Evolutionary conservation across 2,113 vertebrate genomes (phyloP).

Genomic region (Puntigrus tetrazona): DNA sequence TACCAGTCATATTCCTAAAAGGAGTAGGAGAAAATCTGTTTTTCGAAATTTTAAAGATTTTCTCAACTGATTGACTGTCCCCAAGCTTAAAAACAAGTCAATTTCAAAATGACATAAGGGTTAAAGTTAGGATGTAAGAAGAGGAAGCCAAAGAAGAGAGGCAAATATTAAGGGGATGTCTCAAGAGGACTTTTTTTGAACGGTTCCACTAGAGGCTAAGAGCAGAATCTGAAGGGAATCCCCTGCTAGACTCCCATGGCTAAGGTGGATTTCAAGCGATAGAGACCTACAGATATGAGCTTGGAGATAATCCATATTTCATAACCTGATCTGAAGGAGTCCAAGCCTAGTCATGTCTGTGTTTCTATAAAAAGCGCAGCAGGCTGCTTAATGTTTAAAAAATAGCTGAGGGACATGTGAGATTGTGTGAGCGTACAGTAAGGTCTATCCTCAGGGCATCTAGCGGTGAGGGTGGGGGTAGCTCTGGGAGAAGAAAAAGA

Average conservation of each 20-base stretch:
- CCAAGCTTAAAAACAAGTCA: not conserved
- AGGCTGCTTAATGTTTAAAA: constrained; percentile 50
- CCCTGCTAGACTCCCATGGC: constrained; percentile 5
- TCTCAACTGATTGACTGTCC: not conserved
- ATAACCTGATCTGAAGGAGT: constrained; percentile 34
- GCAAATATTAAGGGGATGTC: not conserved
- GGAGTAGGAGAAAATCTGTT: too few species aligned
- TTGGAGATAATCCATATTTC: constrained; percentile 46
- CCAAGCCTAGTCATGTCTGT: constrained; percentile 37
- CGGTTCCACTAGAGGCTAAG: not conserved
- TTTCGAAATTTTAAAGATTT: not conserved
- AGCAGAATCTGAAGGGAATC: constrained; percentile 41
- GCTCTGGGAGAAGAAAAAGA: not conserved
- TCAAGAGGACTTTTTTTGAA: not conserved
- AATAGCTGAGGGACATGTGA: constrained; percentile 40
- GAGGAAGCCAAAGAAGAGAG: not conserved
- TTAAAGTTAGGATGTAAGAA: not conserved
- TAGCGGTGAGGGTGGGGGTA: not conserved
- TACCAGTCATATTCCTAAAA: not conserved
- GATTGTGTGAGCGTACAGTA: not conserved
- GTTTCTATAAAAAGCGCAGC: constrained; percentile 27
- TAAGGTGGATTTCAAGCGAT: constrained; percentile 19
- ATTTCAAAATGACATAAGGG: not conserved
- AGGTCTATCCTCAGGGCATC: constrained; percentile 39
- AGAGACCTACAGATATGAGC: constrained; percentile 43